Conservation (phyloP, 2,888 invertebrate species). For the Eupithecia inturbata region DNA sequence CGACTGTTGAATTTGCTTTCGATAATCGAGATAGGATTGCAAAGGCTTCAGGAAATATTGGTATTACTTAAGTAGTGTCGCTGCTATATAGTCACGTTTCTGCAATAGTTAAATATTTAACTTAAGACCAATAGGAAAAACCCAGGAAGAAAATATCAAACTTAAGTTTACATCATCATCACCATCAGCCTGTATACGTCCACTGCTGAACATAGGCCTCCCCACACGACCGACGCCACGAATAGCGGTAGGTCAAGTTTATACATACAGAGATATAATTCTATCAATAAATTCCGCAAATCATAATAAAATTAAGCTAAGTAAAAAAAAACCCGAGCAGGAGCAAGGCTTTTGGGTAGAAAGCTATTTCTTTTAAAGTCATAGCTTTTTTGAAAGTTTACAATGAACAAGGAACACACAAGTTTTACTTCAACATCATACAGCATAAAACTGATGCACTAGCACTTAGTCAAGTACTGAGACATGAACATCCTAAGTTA, state of each 20-base stretch:
- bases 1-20: slow-evolving; percentile 7
- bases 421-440: not conserved
- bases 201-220: too few relatives aligned
- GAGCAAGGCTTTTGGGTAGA: too few relatives aligned
- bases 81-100: not conserved
- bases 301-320: too few relatives aligned
- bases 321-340: not conserved
- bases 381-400: too few relatives aligned
- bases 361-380: too few relatives aligned
- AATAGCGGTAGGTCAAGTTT: too few relatives aligned
- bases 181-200: too few relatives aligned
- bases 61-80: not conserved
- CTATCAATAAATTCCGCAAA: not conserved
- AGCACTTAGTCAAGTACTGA: not conserved
- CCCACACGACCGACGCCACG: too few relatives aligned
- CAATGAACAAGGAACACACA: not conserved
- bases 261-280: not conserved
- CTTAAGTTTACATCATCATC: not conserved
- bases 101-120: not conserved
- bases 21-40: slow-evolving; percentile 11
- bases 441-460: not conserved
- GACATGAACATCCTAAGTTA: not conserved
- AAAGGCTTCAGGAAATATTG: not conserved
- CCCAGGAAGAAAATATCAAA: not conserved
- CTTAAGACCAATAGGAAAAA: not conserved